A percentile compares a stretch with the other conserved stretches of the same genome.
Evolutionary conservation across 2,113 vertebrate species (phyloP).

Genomic region (Rhizomys pruinosus): DNA sequence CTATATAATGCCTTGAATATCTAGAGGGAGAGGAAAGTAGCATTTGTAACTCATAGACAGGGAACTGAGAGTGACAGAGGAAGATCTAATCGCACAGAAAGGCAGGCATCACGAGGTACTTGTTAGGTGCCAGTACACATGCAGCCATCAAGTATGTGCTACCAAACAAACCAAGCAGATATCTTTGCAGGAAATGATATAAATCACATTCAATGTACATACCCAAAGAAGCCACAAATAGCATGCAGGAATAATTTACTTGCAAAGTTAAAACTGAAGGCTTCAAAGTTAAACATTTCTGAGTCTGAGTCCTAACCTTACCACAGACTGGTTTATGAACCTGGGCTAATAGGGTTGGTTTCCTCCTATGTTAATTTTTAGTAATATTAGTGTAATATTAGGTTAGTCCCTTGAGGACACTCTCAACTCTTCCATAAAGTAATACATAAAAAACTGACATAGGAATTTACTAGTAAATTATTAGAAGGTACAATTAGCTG

Average conservation of each 20-base stretch:
- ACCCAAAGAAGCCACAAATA: neutral
- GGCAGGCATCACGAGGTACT: conserved; percentile 31
- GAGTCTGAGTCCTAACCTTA: neutral
- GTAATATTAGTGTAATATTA: neutral
- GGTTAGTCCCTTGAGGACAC: neutral
- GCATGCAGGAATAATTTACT: neutral
- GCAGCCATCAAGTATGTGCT: neutral
- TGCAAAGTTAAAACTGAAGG: conserved; percentile 19
- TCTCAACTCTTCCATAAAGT: neutral
- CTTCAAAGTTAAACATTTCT: neutral
- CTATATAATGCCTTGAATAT: conserved; percentile 39
- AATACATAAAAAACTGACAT: neutral
- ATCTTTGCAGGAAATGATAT: conserved; percentile 24
- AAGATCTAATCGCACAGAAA: conserved; percentile 53
- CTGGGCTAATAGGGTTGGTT: neutral
- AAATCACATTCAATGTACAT: conserved; percentile 2
- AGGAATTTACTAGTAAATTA: conserved; percentile 16
- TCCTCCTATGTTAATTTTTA: conserved; percentile 20
- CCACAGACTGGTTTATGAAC: neutral
- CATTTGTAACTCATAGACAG: conserved; percentile 41
- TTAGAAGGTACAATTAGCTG: neutral
- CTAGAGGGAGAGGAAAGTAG: conserved; percentile 4
- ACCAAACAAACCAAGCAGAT: conserved; percentile 8
- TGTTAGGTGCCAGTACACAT: neutral
- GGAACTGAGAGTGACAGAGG: conserved; percentile 49